These are phyloP conservation scores for Euthynnus affinis DNA, from an alignment of 2,797 vertebrate species.

Conservation along the genomic window DNA sequence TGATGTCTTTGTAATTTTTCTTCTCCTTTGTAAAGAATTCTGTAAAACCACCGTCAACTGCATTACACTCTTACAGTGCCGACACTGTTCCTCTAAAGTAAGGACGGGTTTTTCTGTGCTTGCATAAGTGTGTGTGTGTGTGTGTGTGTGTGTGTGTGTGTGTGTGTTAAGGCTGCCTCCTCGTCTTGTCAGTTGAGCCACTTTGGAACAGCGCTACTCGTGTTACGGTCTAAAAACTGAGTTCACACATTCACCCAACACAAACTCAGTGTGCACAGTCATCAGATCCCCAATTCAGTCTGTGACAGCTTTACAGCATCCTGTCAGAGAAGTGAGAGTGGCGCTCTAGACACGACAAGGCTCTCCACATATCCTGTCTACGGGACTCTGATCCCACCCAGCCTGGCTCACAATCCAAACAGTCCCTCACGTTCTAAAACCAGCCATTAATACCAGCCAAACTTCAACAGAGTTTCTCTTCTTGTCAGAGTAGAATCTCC, in stretches of 20 bases:
- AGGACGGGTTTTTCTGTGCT: slow-evolving; percentile 11
- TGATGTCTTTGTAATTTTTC: background rate
- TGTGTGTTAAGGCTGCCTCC: slow-evolving; percentile 25
- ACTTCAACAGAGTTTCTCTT: slow-evolving; percentile 71
- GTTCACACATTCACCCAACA: slow-evolving; percentile 65
- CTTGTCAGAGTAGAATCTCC: slow-evolving; percentile 57
- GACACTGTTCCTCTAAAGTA: slow-evolving; percentile 47
- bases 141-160: slow-evolving; percentile 13
- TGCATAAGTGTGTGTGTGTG: slow-evolving; percentile 1
- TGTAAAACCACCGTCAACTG: background rate
- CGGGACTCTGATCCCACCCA: slow-evolving; percentile 64
- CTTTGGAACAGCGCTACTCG: slow-evolving; percentile 51
- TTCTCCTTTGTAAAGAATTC: background rate
- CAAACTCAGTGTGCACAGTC: slow-evolving; percentile 57
- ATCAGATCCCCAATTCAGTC: slow-evolving; percentile 59
- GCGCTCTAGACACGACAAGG: slow-evolving; percentile 55
- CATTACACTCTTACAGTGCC: slow-evolving; percentile 38
- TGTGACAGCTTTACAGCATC: slow-evolving; percentile 72
- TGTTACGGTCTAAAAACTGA: slow-evolving; percentile 55
- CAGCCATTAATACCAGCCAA: slow-evolving; percentile 73
- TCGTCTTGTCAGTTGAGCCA: slow-evolving; percentile 46
- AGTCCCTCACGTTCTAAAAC: slow-evolving; percentile 63
- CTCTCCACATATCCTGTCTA: slow-evolving; percentile 65
- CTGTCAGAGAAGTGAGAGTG: slow-evolving; percentile 60
- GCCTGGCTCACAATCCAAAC: slow-evolving; percentile 69